A percentile compares a stretch with the other conserved stretches of the same genome.
Conservation (phyloP, 2,113 vertebrate genomes). For the Dendropsophus ebraccatus region DNA sequence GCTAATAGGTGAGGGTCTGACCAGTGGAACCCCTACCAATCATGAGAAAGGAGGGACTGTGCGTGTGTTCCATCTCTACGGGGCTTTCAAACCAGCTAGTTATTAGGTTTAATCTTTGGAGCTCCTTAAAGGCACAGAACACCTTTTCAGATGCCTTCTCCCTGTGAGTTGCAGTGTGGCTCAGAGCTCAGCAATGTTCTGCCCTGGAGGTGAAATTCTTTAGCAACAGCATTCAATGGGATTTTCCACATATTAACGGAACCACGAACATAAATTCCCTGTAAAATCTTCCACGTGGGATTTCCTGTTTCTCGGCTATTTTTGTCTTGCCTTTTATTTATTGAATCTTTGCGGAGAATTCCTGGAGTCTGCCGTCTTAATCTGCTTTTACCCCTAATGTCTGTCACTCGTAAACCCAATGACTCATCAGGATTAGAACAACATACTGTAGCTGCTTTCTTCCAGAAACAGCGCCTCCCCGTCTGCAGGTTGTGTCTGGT, state of each 20-base stretch:
- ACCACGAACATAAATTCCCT: conserved; percentile 14
- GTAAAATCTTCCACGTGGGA: conserved; percentile 29
- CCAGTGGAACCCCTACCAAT: too few species aligned
- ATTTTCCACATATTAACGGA: conserved; percentile 22
- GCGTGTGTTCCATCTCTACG: too few species aligned
- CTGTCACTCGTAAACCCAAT: background rate
- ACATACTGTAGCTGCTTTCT: background rate
- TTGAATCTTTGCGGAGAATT: background rate
- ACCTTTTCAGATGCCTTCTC: background rate
- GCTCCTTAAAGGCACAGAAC: background rate
- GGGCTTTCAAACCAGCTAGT: too few species aligned
- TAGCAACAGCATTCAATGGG: background rate
- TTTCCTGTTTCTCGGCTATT: conserved; percentile 38
- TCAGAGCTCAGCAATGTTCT: background rate
- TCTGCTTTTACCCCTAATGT: background rate
- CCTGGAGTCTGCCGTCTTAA: background rate
- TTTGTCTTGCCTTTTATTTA: conserved; percentile 7
- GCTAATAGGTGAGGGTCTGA: too few species aligned
- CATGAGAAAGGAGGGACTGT: too few species aligned
- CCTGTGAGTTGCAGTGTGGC: background rate
- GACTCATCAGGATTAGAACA: background rate
- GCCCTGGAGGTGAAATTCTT: conserved; percentile 15
- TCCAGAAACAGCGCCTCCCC: background rate
- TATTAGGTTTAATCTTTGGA: too few species aligned
- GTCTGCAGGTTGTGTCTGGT: background rate